Base-by-base conservation (phyloP, 2,797 vertebrate species). In the Graptemys geographica region DNA sequence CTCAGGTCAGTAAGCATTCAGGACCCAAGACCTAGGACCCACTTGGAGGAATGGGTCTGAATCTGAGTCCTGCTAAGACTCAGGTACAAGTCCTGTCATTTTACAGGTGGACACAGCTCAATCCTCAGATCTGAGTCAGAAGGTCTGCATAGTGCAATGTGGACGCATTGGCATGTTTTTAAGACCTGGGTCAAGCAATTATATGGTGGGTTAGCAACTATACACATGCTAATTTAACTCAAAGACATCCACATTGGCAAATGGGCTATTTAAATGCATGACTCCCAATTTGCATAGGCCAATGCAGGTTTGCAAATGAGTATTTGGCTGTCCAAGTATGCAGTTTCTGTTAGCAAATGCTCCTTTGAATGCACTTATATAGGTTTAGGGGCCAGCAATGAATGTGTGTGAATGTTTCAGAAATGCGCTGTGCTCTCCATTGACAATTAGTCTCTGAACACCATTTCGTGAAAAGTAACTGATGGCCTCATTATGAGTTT, bases 391-490 rank as follows among this genome's bases (percentile, higher is more conserved):
- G 37, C 65, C n/a, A 79, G 49, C 28, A 57, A 11, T 51, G n/a
- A 16, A 6, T 2, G 18, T 1, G 1, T 16, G 8, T 0, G 1
- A 4, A 8, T 23, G 41, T 51, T 85, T 85, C n/a, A 44, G 59
- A 85, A 55, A 3, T 18, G 3, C 28, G 5, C 18, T 41, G 9
- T 69, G 62, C 6, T 18, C 44, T 90, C 27, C 18, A 1, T 15
- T 76, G 59, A 10, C 19, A 52, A 55, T 0, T 0, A 44, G 23
- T 55, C 13, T 52, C 44, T 52, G 27, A 31, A 84, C 92, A 69
- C 16, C 72, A 1, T 89, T 69, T 55, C 49, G 4, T 65, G 74
- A 5, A 25, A 79, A 74, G 13, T 21, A 84, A 83, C 91, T 79
- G 4, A 15, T 86, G 76, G 15, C 79, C 51, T 8, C 27, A 13